Percentiles rank a stretch among this genome's conserved stretches.
Evolutionary conservation across 2,888 invertebrate genomes (phyloP).

Genomic region (Drosophila colorata): DNA sequence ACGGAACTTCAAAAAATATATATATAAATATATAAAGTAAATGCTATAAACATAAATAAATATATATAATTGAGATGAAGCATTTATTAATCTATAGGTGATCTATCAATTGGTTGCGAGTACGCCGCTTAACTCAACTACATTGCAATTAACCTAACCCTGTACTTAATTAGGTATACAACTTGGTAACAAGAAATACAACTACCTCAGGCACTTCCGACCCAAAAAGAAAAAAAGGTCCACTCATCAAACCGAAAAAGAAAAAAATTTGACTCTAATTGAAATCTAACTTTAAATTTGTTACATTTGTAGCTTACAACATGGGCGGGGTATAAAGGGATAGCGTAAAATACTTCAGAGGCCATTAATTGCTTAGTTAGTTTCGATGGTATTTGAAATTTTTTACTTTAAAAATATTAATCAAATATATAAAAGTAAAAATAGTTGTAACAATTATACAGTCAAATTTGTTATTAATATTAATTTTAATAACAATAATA

Average conservation of each 20-base stretch:
- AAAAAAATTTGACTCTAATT: conserved; percentile 40
- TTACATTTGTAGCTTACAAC: conserved; percentile 13
- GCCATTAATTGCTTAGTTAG: not conserved
- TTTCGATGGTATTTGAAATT: not conserved
- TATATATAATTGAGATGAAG: not conserved
- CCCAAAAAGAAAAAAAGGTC: conserved; percentile 47
- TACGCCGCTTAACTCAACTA: not conserved
- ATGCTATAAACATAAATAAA: not conserved
- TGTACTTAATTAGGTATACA: conserved; percentile 35
- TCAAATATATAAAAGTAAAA: too few relatives aligned
- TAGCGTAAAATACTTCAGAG: not conserved
- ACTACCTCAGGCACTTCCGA: conserved; percentile 45
- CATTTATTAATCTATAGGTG: conserved; percentile 8
- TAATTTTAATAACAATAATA: too few relatives aligned
- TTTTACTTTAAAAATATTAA: too few relatives aligned
- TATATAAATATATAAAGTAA: conserved; percentile 9
- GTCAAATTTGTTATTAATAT: too few relatives aligned
- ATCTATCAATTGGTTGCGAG: conserved; percentile 13
- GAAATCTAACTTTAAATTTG: conserved; percentile 48
- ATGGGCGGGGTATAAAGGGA: conserved; percentile 13
- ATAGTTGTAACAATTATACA: too few relatives aligned
- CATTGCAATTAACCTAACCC: conserved; percentile 27
- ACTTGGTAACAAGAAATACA: conserved; percentile 18
- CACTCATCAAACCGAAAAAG: conserved; percentile 24
- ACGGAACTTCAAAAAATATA: conserved; percentile 11